Evolutionary conservation across 2,888 invertebrate species (phyloP).

Genomic region (Leptopilina syphax): DNA sequence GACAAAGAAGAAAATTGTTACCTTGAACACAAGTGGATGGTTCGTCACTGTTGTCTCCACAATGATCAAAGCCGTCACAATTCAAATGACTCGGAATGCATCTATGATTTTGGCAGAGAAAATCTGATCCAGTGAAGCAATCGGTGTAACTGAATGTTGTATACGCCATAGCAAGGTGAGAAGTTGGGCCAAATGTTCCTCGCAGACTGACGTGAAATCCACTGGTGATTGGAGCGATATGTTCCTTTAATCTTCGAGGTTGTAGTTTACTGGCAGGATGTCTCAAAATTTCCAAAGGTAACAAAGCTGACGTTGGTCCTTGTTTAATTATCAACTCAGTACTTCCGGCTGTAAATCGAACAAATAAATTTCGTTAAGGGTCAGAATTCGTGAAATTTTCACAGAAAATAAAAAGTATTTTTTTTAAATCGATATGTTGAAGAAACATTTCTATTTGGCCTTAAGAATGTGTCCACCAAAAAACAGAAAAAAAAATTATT

Average conservation of each 20-base stretch:
- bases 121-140: conserved; percentile 84
- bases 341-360: conserved; percentile 77
- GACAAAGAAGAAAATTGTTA: conserved; percentile 54
- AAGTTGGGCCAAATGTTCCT: conserved; percentile 82
- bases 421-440: too few relatives aligned
- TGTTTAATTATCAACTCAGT: conserved; percentile 83
- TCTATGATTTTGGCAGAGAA: conserved; percentile 84
- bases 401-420: too few relatives aligned
- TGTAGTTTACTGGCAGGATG: conserved; percentile 77
- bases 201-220: conserved; percentile 85
- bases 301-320: conserved; percentile 83
- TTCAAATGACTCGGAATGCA: conserved; percentile 83
- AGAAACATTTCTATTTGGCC: too few relatives aligned
- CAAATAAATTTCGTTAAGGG: neutral
- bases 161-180: conserved; percentile 83
- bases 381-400: too few relatives aligned
- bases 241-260: conserved; percentile 78
- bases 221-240: conserved; percentile 81
- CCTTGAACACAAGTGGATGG: conserved; percentile 80
- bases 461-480: too few relatives aligned
- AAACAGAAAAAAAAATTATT: too few relatives aligned
- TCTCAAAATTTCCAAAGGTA: conserved; percentile 80
- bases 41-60: conserved; percentile 86
- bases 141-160: conserved; percentile 85
- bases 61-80: conserved; percentile 88